phyloP scores from a whole-genome alignment of 30 jellyfish, hydroid and myxozoan genomes.

The Cassiopea xamachana region DNA sequence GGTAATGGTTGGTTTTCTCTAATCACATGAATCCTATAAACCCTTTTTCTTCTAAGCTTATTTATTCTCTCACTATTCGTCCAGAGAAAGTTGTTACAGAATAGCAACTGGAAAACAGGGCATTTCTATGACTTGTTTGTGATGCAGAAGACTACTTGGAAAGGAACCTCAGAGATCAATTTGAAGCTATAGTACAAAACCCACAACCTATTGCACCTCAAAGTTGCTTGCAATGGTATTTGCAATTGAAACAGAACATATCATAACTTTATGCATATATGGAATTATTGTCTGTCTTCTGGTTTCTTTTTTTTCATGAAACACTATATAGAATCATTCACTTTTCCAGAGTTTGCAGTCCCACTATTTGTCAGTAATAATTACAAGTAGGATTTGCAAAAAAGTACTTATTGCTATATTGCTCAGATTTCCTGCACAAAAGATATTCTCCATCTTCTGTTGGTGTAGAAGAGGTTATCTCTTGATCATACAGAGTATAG shows the following conservation, averaged over 20 bases:
- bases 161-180: conserved; percentile 34
- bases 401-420: conserved; percentile 28
- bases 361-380: conserved; percentile 16
- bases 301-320: background rate
- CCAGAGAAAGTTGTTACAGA: conserved; percentile 37
- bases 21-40: background rate
- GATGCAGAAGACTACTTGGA: conserved; percentile 46
- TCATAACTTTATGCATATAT: background rate
- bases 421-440: conserved; percentile 58
- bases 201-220: conserved; percentile 30
- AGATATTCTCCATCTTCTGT: conserved; percentile 50
- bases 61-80: background rate
- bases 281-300: background rate
- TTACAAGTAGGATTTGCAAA: conserved; percentile 40
- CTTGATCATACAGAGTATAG: conserved; percentile 45
- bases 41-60: background rate
- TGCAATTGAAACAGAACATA: conserved; percentile 22
- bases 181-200: conserved; percentile 26
- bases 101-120: conserved; percentile 23
- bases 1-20: background rate
- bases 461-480: conserved; percentile 59
- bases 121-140: background rate
- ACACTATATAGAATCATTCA: background rate
- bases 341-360: conserved; percentile 21
- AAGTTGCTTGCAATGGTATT: conserved; percentile 20